Percentiles rank a stretch among this genome's conserved stretches.
phyloP scores from a whole-genome alignment of 2,888 invertebrate species.

The Ashinkailepas kermadecensis region DNA sequence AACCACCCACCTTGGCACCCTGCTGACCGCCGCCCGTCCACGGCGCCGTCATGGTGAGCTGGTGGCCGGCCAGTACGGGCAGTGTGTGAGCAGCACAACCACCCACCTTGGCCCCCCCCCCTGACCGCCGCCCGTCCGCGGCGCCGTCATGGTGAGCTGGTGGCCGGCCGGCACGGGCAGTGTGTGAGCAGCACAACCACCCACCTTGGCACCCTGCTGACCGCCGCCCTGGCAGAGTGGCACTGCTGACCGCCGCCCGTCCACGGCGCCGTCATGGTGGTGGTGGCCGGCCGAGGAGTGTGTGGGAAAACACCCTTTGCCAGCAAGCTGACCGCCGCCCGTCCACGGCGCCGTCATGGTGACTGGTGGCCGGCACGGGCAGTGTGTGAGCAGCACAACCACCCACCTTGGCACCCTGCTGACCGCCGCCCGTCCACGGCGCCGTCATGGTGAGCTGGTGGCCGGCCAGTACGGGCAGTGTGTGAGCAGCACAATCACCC shows the following conservation, averaged over 20 bases:
- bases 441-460: too few relatives aligned
- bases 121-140: not conserved
- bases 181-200: not conserved
- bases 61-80: not conserved
- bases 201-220: slow-evolving; percentile 3
- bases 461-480: too few relatives aligned
- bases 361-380: too few relatives aligned
- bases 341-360: too few relatives aligned
- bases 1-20: not conserved
- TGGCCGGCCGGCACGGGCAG: not conserved
- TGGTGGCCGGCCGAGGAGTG: not conserved
- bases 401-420: too few relatives aligned
- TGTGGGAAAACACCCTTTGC: too few relatives aligned
- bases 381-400: too few relatives aligned
- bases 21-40: not conserved
- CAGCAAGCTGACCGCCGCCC: too few relatives aligned
- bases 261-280: slow-evolving; percentile 12
- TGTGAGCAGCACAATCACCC: too few relatives aligned
- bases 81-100: too few relatives aligned
- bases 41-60: slow-evolving; percentile 9
- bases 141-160: slow-evolving; percentile 4
- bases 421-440: too few relatives aligned
- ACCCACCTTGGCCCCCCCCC: slow-evolving; percentile 2
- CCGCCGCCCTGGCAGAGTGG: not conserved
- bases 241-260: not conserved